phyloP scores from a whole-genome alignment of 1,140 invertebrate genomes.

The Pollicipes pollicipes region DNA sequence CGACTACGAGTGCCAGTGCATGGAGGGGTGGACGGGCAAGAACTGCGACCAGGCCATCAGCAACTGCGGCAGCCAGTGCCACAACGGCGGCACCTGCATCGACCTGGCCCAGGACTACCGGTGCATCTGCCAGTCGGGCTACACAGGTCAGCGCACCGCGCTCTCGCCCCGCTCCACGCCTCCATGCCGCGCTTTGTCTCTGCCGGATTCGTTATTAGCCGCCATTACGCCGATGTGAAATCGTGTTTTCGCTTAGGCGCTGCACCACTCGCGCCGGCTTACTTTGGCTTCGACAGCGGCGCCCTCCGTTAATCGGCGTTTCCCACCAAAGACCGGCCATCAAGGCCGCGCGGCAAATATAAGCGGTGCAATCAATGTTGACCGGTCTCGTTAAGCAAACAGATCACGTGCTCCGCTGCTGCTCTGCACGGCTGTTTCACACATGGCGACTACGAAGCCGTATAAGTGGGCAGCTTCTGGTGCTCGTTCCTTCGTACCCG shows the following conservation, averaged over 20 bases:
- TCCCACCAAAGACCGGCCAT: too few species aligned
- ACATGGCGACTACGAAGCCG: neutral
- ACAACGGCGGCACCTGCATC: constrained; percentile 33
- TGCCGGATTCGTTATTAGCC: too few species aligned
- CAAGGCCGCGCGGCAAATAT: too few species aligned
- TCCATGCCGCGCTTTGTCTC: too few species aligned
- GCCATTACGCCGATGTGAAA: too few species aligned
- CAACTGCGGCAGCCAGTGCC: constrained; percentile 60
- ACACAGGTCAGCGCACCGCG: constrained; percentile 36
- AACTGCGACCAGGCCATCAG: constrained; percentile 48
- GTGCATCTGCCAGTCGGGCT: constrained; percentile 61
- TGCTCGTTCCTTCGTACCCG: neutral
- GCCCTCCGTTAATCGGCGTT: too few species aligned
- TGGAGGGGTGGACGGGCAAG: constrained; percentile 64
- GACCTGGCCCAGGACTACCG: constrained; percentile 29
- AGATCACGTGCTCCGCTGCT: neutral
- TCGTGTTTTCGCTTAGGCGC: too few species aligned
- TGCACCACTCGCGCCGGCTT: too few species aligned
- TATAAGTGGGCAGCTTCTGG: neutral
- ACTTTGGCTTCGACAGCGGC: too few species aligned
- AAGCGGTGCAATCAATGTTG: too few species aligned
- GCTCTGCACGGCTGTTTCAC: too few species aligned
- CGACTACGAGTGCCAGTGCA: constrained; percentile 76
- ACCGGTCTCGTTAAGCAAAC: neutral
- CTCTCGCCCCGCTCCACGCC: too few species aligned